phyloP scores from a whole-genome alignment of 2,888 invertebrate species.

The Monochamus alternatus region DNA sequence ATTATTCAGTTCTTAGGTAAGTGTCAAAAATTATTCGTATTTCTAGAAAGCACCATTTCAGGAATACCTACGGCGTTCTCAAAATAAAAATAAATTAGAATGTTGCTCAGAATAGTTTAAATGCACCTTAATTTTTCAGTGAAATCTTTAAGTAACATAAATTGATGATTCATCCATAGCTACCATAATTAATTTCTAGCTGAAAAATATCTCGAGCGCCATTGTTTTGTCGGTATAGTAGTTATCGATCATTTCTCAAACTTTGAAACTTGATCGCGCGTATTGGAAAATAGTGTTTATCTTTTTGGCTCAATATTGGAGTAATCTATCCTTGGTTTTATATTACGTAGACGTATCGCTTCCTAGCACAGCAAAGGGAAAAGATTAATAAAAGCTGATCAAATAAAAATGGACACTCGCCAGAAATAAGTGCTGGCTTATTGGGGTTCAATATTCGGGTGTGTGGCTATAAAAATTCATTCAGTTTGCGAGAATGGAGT shows the following conservation, averaged over 20 bases:
- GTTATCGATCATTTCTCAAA: not conserved
- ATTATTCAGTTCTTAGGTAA: no score
- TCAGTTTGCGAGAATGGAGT: constrained; percentile 24
- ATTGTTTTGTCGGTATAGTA: no score
- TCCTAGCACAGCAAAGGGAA: constrained; percentile 28
- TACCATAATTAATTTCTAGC: no score
- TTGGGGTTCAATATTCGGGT: constrained; percentile 29
- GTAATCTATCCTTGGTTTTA: constrained; percentile 17
- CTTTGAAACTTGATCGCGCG: not conserved
- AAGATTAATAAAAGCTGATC: constrained; percentile 49
- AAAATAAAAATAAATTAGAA: no score
- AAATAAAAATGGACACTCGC: constrained; percentile 46
- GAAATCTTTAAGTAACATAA: no score
- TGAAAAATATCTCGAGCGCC: no score
- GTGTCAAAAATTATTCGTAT: no score
- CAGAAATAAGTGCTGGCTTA: constrained; percentile 38
- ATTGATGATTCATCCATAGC: no score
- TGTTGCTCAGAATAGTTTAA: no score
- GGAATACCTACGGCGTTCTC: no score
- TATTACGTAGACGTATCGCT: constrained; percentile 39
- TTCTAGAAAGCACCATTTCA: no score
- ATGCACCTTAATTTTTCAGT: no score
- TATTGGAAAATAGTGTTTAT: constrained; percentile 13
- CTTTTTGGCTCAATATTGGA: constrained; percentile 15
- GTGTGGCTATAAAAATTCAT: constrained; percentile 37